Evolutionary conservation across 2,888 invertebrate species (phyloP).

Genomic region (Oeneis ivallda): DNA sequence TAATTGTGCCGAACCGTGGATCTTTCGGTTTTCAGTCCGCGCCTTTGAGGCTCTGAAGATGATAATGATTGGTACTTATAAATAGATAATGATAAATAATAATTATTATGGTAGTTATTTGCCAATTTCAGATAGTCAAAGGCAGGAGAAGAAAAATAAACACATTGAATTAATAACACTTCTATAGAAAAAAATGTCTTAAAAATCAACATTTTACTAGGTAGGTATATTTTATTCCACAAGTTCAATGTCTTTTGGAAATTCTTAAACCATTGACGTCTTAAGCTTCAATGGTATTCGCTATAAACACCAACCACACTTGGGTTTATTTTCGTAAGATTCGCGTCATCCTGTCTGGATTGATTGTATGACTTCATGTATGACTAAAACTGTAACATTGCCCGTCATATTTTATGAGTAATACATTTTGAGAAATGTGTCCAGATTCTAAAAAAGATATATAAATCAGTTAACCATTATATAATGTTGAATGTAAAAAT

Average conservation of each 20-base stretch:
- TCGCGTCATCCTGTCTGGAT: conserved; percentile 68
- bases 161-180: too few species aligned
- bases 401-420: conserved; percentile 58
- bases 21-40: too few species aligned
- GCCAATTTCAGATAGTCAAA: not conserved
- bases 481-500: too few species aligned
- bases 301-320: conserved; percentile 43
- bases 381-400: conserved; percentile 67
- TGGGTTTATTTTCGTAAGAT: conserved; percentile 67
- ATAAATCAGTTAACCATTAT: too few species aligned
- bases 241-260: not conserved
- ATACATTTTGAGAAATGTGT: conserved; percentile 44
- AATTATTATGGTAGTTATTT: too few species aligned
- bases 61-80: too few species aligned
- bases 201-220: too few species aligned
- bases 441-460: conserved; percentile 6
- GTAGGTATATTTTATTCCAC: not conserved
- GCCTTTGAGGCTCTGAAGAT: too few species aligned
- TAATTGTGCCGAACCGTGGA: too few species aligned
- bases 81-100: too few species aligned
- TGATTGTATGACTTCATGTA: conserved; percentile 66
- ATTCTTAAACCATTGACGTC: conserved; percentile 14
- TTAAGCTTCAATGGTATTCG: conserved; percentile 50
- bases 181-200: too few species aligned
- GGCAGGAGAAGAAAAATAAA: too few species aligned